Conservation (phyloP, 2,888 invertebrate genomes). For the Sialis lutaria region DNA sequence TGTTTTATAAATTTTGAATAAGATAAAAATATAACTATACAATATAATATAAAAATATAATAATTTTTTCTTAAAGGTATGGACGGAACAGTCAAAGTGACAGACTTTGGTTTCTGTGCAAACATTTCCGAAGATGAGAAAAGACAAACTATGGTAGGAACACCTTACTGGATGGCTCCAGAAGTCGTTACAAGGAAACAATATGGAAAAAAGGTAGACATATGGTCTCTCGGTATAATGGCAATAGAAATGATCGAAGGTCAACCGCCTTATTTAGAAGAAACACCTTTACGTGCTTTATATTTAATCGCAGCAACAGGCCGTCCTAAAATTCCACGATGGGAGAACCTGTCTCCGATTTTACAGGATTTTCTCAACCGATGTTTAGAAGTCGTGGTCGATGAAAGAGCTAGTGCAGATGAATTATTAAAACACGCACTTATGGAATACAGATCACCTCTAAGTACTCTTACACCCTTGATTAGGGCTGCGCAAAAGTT, state of each 20-base stretch:
- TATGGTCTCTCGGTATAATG: constrained; percentile 97
- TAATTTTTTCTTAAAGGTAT: constrained; percentile 30
- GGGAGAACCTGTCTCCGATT: constrained; percentile 58
- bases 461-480: constrained; percentile 68
- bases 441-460: constrained; percentile 59
- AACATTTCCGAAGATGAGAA: constrained; percentile 90
- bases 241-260: constrained; percentile 96
- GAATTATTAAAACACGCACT: constrained; percentile 69
- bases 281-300: constrained; percentile 79
- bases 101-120: constrained; percentile 97
- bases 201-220: constrained; percentile 85
- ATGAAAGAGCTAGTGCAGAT: constrained; percentile 55
- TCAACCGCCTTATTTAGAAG: constrained; percentile 91
- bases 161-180: constrained; percentile 97
- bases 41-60: too few species aligned
- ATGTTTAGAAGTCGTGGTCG: constrained; percentile 75
- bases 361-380: constrained; percentile 73
- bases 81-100: constrained; percentile 82
- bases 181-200: constrained; percentile 85
- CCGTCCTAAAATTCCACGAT: constrained; percentile 74
- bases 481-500: constrained; percentile 84
- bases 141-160: constrained; percentile 95
- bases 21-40: too few species aligned
- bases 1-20: too few species aligned
- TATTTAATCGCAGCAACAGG: constrained; percentile 94